Evolutionary conservation across 1,140 invertebrate genomes (phyloP), one percentile per base, ranked within the genome.

Genomic region (Phocides pigmalion): DNA sequence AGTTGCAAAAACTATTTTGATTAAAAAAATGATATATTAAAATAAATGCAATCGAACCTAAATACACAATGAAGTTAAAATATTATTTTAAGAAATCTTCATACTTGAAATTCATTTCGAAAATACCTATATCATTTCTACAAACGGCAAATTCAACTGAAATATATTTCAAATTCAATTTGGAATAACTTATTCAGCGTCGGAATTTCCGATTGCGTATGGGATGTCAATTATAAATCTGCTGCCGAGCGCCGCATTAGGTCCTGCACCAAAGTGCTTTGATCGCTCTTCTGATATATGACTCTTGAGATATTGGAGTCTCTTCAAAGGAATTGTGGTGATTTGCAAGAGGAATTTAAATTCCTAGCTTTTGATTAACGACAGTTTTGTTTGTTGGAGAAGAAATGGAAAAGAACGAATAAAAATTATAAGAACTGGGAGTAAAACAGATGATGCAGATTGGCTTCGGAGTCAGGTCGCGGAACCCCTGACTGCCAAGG

Each of bases 91-190:
- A 32, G 12, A 20, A 22, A 54, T 41, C 17, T 41, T 39, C 12
- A 2, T 2, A 46, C 22, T 44, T 14, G 28, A 58, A 44, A n/a
- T 12, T 19, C 41, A 11, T 12, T 56, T 46, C 16, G 20, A 42
- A 58, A 58, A 44, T 32, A 58, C 12, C 25, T 11, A 17, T 19
- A 22, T 1, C 12, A 32, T 8, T 42, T 49, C 12, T 17, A 49
- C 12, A 20, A 49, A 44, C 22, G 41, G 25, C 11, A 17, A 56
- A 41, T 14, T 58, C 20, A 58, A 58, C 14, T 58, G 39, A 42
- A 58, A 58, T 58, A 58, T 44, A 58, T 58, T 58, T 58, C 39
- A 58, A 44, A 58, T 58, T 58, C 54, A 58, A 58, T 58, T 58
- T 25, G 9, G 15, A 58, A 58, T 58, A 58, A 58, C 39, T 58